These are phyloP conservation scores for Cyprinella venusta DNA, from an alignment of 2,797 vertebrate species.

Conservation along the genomic window DNA sequence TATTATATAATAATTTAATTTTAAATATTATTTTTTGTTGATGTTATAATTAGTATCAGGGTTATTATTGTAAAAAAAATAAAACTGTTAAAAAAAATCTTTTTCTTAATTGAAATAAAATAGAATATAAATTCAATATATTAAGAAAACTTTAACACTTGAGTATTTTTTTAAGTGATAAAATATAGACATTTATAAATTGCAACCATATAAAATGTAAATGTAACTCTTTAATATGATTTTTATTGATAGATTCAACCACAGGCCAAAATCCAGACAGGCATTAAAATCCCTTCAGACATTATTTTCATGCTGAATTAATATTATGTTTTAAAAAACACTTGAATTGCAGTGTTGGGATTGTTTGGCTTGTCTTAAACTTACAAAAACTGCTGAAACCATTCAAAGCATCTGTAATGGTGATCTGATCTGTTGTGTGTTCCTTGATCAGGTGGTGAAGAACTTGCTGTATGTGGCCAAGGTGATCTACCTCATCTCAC, in stretches of 20 bases:
- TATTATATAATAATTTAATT: background rate
- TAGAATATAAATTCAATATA: background rate
- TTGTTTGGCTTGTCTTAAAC: background rate
- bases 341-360: background rate
- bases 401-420: background rate
- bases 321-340: too few relatives aligned
- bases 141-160: background rate
- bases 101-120: background rate
- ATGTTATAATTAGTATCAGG: background rate
- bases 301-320: background rate
- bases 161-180: background rate
- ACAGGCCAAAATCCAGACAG: too few relatives aligned
- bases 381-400: background rate
- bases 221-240: too few relatives aligned
- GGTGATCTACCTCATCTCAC: slow-evolving; percentile 88
- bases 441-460: slow-evolving; percentile 86
- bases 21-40: background rate
- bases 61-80: background rate
- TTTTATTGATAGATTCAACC: background rate
- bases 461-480: slow-evolving; percentile 94
- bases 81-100: too few relatives aligned
- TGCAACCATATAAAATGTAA: background rate
- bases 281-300: background rate
- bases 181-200: background rate
- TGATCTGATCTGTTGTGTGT: slow-evolving; percentile 3